Evolutionary conservation across 37 sponge, comb jelly and placozoan species (phyloP).

Genomic region (Crambe crambe): DNA sequence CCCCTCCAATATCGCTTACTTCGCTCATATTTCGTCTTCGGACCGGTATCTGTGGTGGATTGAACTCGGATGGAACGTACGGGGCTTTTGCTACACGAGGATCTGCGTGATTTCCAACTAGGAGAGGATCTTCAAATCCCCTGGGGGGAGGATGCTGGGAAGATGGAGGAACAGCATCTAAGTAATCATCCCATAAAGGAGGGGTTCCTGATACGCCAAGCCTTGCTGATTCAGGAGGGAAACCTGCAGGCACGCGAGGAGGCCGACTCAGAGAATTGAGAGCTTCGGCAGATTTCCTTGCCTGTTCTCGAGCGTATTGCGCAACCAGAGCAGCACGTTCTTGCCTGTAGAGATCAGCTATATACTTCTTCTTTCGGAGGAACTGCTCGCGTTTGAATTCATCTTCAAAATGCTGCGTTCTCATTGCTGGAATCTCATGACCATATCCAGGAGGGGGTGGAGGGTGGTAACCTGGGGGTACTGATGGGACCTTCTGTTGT

Average conservation of each 20-base stretch:
- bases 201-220: neutral
- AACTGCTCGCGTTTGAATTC: neutral
- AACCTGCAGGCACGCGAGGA: neutral
- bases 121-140: constrained; percentile 16
- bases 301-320: neutral
- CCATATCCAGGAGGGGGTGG: neutral
- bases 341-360: neutral
- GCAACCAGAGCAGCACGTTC: constrained; percentile 9
- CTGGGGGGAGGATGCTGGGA: neutral
- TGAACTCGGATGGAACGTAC: neutral
- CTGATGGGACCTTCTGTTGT: neutral
- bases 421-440: neutral
- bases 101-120: constrained; percentile 5
- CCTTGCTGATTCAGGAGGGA: neutral
- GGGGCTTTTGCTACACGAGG: neutral
- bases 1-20: constrained; percentile 25
- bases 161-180: neutral
- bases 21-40: constrained; percentile 2
- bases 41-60: neutral
- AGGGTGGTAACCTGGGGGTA: neutral
- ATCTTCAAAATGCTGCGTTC: constrained; percentile 11
- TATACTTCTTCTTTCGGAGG: neutral
- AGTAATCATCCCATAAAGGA: neutral
- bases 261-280: constrained; percentile 17
- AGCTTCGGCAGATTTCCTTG: constrained; percentile 21